Evolutionary conservation across 2,113 vertebrate genomes (phyloP).

Genomic region (Triplophysa dalaica): DNA sequence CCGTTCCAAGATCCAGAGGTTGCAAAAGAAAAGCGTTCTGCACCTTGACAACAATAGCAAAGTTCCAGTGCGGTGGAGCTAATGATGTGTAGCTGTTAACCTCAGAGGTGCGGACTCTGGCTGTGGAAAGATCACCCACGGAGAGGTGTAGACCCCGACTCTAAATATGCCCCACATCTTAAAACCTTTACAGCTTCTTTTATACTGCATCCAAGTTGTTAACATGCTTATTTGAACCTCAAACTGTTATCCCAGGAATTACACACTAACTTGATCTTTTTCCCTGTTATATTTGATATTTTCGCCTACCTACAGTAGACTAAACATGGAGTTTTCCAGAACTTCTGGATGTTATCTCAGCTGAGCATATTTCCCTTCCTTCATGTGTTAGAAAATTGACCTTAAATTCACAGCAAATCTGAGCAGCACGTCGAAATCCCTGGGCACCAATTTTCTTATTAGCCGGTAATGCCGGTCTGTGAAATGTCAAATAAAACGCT

Average conservation of each 20-base stretch:
- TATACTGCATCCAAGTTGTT: constrained; percentile 17
- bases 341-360: constrained; percentile 52
- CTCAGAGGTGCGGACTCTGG: constrained; percentile 34
- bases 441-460: constrained; percentile 54
- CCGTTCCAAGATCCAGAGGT: constrained; percentile 32
- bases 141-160: constrained; percentile 20
- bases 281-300: constrained; percentile 18
- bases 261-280: not conserved
- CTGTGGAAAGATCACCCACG: constrained; percentile 46
- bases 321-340: constrained; percentile 33
- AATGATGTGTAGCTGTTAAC: constrained; percentile 62
- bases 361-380: constrained; percentile 43
- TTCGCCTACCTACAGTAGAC: constrained; percentile 18
- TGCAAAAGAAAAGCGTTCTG: constrained; percentile 55
- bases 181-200: constrained; percentile 13
- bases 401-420: constrained; percentile 23
- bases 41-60: constrained; percentile 58
- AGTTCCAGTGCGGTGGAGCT: constrained; percentile 63
- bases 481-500: constrained; percentile 65
- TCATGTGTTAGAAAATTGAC: constrained; percentile 36
- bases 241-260: constrained; percentile 15
- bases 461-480: constrained; percentile 58
- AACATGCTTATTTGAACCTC: constrained; percentile 14
- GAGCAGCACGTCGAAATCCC: constrained; percentile 38
- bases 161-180: not conserved